Percentiles rank a stretch among this genome's conserved stretches.
Conservation (phyloP, 2,888 invertebrate species). For the Junonia oenone region DNA sequence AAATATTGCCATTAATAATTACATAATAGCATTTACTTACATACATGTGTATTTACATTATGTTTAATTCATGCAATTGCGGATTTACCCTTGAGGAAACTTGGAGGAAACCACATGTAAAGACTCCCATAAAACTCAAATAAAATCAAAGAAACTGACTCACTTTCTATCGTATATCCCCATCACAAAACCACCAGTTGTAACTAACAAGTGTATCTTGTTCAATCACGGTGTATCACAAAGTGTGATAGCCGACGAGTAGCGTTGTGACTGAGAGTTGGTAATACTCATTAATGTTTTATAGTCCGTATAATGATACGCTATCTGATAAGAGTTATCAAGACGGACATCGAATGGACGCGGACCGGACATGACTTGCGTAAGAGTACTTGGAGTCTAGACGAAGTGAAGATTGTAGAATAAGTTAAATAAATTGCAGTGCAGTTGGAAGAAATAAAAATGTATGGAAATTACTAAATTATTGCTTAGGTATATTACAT, state of each 20-base stretch:
- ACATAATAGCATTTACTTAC: not conserved
- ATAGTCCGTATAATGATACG: constrained; percentile 18
- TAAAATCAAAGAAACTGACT: not conserved
- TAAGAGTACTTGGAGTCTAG: too few relatives aligned
- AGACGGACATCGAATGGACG: constrained; percentile 11
- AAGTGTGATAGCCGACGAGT: not conserved
- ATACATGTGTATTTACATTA: not conserved
- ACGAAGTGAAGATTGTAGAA: too few relatives aligned
- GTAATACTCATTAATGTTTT: constrained; percentile 17
- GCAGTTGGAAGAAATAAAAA: too few relatives aligned
- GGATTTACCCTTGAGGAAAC: not conserved
- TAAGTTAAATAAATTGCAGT: too few relatives aligned
- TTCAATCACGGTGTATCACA: not conserved
- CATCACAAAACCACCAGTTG: not conserved
- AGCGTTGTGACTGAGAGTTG: constrained; percentile 3
- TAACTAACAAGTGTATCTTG: too few relatives aligned
- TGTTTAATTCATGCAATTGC: not conserved
- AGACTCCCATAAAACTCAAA: too few relatives aligned
- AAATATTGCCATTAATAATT: too few relatives aligned
- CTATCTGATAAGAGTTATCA: constrained; percentile 19
- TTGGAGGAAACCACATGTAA: not conserved
- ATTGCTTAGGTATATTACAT: too few relatives aligned
- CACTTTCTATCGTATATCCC: not conserved
- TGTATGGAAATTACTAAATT: too few relatives aligned
- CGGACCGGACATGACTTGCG: not conserved